Evolutionary conservation across 1,140 invertebrate species (phyloP).

Genomic region (Paraescarpia echinospica): DNA sequence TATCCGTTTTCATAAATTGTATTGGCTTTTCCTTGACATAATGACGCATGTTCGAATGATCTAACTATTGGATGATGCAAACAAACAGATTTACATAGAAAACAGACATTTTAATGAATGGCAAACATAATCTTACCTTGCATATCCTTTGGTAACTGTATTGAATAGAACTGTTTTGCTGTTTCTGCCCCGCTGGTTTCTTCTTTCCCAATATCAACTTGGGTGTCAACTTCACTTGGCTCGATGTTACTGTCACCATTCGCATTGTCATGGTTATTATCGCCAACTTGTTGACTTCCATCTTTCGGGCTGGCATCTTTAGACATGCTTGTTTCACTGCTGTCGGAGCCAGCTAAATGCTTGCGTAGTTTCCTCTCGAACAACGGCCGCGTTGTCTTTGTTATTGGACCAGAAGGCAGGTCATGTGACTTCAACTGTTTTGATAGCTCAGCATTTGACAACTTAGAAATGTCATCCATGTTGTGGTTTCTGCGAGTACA

Average conservation of each 20-base stretch:
- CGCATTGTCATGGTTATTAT: neutral
- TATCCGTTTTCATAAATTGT: too few species aligned
- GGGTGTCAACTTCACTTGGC: neutral
- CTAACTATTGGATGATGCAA: too few species aligned
- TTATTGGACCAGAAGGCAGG: conserved; percentile 44
- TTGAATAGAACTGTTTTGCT: neutral
- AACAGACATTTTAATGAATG: neutral
- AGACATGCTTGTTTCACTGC: neutral
- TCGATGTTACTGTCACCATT: neutral
- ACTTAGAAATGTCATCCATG: conserved; percentile 36
- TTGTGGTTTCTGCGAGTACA: neutral
- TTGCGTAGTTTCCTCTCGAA: conserved; percentile 40
- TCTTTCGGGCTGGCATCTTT: neutral
- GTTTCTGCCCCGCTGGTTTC: neutral
- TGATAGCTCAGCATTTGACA: conserved; percentile 37
- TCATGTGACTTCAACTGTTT: conserved; percentile 38
- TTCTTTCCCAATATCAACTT: neutral
- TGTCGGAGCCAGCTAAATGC: conserved; percentile 7
- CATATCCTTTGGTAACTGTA: neutral
- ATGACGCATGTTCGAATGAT: too few species aligned
- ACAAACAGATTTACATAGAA: too few species aligned
- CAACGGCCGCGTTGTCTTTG: conserved; percentile 36
- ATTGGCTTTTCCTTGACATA: too few species aligned
- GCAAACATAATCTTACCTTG: neutral
- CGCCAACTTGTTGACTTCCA: neutral